These are phyloP conservation scores for Manis javanica DNA, from an alignment of 2,797 vertebrate species.

Conservation along the genomic window DNA sequence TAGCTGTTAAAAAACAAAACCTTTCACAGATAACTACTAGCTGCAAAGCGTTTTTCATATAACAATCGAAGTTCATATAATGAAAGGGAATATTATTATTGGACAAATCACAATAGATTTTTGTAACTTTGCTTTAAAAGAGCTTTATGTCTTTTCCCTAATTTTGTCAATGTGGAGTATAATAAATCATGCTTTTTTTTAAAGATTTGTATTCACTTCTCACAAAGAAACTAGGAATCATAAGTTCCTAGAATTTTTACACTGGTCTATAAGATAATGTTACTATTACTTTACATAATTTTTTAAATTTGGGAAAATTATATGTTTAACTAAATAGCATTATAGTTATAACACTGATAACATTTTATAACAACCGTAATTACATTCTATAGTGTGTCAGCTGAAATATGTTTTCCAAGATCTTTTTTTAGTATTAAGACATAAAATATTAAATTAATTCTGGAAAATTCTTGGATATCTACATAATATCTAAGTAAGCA, in stretches of 20 bases:
- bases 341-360: background rate
- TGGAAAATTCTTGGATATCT: background rate
- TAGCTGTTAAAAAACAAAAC: background rate
- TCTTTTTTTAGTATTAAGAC: background rate
- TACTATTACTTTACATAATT: background rate
- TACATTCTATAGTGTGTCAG: background rate
- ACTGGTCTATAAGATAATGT: background rate
- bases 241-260: background rate
- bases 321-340: background rate
- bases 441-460: constrained; percentile 27
- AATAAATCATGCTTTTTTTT: background rate
- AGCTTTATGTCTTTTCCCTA: background rate
- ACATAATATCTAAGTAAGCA: constrained; percentile 11
- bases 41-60: constrained; percentile 20
- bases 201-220: background rate
- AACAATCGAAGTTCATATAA: constrained; percentile 16
- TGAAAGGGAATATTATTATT: background rate
- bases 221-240: background rate
- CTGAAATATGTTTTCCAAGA: background rate
- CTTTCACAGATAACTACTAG: background rate
- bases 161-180: background rate
- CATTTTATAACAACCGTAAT: background rate
- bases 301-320: background rate
- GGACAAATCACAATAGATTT: background rate
- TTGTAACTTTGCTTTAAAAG: background rate